Percentiles rank a stretch among this genome's conserved stretches.
Conservation (phyloP, 2,888 invertebrate species). For the Ormyrus nitidulus region DNA sequence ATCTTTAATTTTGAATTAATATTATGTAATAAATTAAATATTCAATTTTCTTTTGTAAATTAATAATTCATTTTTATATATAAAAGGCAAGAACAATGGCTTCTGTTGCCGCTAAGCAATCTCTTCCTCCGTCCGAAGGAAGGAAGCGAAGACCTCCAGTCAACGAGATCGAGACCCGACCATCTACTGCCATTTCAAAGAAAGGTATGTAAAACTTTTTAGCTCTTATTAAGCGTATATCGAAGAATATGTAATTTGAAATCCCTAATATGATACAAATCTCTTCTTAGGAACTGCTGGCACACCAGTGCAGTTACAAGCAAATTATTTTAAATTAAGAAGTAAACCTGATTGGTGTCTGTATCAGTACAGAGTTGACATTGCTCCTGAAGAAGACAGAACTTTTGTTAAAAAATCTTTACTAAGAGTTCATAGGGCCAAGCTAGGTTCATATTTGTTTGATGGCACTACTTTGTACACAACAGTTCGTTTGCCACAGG, state of each 20-base stretch:
- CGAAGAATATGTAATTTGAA: not conserved
- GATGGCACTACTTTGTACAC: constrained; percentile 86
- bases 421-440: constrained; percentile 77
- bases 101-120: no score
- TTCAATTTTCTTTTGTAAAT: no score
- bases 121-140: not conserved
- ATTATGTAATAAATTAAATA: no score
- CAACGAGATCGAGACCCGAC: not conserved
- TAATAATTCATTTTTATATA: no score
- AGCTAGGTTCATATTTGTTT: constrained; percentile 82
- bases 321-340: constrained; percentile 83
- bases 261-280: not conserved
- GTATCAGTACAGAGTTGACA: constrained; percentile 86
- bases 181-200: not conserved
- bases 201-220: not conserved
- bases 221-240: no score
- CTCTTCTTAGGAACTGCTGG: constrained; percentile 33
- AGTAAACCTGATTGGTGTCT: constrained; percentile 83
- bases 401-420: constrained; percentile 80
- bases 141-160: not conserved
- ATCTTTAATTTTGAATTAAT: no score
- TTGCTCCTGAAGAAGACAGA: constrained; percentile 82
- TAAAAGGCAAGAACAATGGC: no score
- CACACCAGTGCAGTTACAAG: constrained; percentile 58
- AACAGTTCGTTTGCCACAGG: constrained; percentile 76